Evolutionary conservation across 2,797 vertebrate species (phyloP).

Genomic region (Lindbergichthys nudifrons): DNA sequence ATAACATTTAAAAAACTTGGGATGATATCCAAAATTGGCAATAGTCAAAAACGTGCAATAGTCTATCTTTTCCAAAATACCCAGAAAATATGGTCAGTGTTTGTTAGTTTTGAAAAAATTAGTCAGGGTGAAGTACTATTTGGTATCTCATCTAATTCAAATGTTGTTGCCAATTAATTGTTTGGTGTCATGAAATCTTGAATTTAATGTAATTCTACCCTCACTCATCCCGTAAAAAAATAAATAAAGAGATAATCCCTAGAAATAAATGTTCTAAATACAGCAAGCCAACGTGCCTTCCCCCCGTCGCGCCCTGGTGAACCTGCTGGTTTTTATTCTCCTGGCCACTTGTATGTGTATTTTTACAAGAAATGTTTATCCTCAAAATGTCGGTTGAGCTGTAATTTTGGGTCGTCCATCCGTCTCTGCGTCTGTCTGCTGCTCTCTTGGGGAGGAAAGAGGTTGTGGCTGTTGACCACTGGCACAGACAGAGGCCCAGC

Average conservation of each 20-base stretch:
- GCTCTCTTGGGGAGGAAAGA: conserved; percentile 62
- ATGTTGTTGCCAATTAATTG: no score
- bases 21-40: no score
- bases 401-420: conserved; percentile 81
- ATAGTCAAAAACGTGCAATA: no score
- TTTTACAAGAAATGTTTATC: conserved; percentile 84
- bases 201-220: no score
- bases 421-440: conserved; percentile 67
- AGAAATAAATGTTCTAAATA: conserved; percentile 77
- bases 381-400: conserved; percentile 71
- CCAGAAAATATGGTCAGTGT: no score
- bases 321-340: conserved; percentile 68
- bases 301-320: conserved; percentile 62
- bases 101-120: no score
- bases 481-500: conserved; percentile 29
- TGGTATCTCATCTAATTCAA: no score
- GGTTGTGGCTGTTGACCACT: conserved; percentile 71
- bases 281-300: conserved; percentile 56
- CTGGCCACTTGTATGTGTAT: conserved; percentile 71
- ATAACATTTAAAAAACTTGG: no score
- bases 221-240: no score
- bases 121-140: no score
- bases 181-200: no score
- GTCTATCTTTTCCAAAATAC: no score
- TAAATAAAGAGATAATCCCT: conserved; percentile 54